Percentiles rank a stretch among this genome's conserved stretches.
Evolutionary conservation across 1,140 invertebrate genomes (phyloP).

Genomic region (Drosophila jambulina): DNA sequence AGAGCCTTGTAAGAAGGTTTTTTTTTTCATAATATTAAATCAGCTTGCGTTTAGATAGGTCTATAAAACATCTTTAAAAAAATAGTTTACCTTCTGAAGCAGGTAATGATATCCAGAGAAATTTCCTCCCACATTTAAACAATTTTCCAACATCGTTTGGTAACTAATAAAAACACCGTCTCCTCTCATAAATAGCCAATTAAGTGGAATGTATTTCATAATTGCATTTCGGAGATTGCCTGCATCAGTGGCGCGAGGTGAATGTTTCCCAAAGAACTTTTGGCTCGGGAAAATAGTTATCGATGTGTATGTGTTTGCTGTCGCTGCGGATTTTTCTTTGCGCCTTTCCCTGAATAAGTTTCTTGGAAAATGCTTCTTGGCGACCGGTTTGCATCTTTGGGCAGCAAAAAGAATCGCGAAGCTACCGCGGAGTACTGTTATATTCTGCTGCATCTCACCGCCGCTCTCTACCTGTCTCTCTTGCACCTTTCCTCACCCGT

Average conservation of each 20-base stretch:
- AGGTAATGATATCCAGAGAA: background rate
- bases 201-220: constrained; percentile 54
- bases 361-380: constrained; percentile 82
- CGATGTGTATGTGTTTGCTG: constrained; percentile 8
- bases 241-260: constrained; percentile 43
- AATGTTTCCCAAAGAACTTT: constrained; percentile 75
- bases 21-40: too few species aligned
- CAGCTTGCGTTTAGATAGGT: background rate
- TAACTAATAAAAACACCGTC: constrained; percentile 5
- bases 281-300: constrained; percentile 39
- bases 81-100: background rate
- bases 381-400: constrained; percentile 80
- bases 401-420: constrained; percentile 72
- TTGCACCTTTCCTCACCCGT: constrained; percentile 15
- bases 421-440: constrained; percentile 78
- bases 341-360: constrained; percentile 82
- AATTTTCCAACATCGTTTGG: background rate
- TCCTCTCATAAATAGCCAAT: constrained; percentile 43
- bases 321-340: constrained; percentile 34
- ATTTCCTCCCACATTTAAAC: constrained; percentile 2
- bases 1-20: too few species aligned
- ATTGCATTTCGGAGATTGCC: constrained; percentile 57
- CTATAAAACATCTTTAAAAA: background rate
- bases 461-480: constrained; percentile 26
- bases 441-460: constrained; percentile 74